phyloP scores from a whole-genome alignment of 2,888 invertebrate species.

The Pyrocoelia pectoralis region DNA sequence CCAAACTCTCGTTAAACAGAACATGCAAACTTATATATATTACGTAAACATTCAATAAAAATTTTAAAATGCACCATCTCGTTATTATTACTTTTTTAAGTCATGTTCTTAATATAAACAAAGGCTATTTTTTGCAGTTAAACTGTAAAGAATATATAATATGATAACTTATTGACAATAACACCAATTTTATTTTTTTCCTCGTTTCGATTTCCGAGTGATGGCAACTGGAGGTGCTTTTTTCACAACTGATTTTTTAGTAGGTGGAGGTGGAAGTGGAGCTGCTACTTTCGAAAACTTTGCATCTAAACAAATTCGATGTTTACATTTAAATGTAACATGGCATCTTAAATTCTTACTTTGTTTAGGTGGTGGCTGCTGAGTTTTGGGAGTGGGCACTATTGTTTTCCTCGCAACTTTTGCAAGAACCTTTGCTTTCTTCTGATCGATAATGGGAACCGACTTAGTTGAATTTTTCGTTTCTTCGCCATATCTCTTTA shows the following conservation, averaged over 20 bases:
- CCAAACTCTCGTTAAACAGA: constrained; percentile 5
- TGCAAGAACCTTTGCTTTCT: constrained; percentile 58
- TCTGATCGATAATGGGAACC: constrained; percentile 56
- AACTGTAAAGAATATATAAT: constrained; percentile 22
- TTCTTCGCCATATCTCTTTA: constrained; percentile 42
- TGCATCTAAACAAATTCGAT: constrained; percentile 22
- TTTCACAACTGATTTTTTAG: constrained; percentile 15
- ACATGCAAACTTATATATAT: constrained; percentile 3
- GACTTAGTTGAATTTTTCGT: constrained; percentile 38
- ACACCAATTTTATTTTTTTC: constrained; percentile 38
- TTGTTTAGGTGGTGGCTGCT: constrained; percentile 26
- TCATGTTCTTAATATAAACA: constrained; percentile 17
- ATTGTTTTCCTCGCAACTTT: constrained; percentile 55
- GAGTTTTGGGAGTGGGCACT: constrained; percentile 26
- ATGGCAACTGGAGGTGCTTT: constrained; percentile 21
- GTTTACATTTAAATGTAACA: background rate
- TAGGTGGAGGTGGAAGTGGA: constrained; percentile 17
- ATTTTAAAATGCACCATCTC: constrained; percentile 18
- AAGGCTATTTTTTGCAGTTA: constrained; percentile 16
- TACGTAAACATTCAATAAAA: constrained; percentile 13
- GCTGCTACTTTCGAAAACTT: constrained; percentile 33
- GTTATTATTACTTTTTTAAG: constrained; percentile 17
- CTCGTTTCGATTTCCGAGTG: constrained; percentile 40
- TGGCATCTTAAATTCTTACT: constrained; percentile 18
- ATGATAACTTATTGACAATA: constrained; percentile 17